A percentile compares a stretch with the other conserved stretches of the same genome.
Conservation (phyloP, 2,797 vertebrate species). For the Acrocephalus scirpaceus region DNA sequence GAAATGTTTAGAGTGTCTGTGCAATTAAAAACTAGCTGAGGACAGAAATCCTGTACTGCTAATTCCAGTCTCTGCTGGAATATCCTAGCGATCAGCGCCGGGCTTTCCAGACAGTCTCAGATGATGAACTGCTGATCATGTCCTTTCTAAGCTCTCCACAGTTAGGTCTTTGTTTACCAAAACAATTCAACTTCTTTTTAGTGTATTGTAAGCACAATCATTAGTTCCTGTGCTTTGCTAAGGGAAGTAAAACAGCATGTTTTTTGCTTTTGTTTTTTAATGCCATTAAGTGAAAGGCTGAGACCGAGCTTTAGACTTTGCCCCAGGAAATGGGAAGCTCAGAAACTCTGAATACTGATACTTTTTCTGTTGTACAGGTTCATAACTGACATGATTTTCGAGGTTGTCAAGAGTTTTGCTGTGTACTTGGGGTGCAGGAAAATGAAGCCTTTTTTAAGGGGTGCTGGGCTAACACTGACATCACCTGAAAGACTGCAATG, state of each 20-base stretch:
- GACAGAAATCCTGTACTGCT: not conserved
- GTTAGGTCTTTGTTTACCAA: not conserved
- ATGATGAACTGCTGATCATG: not conserved
- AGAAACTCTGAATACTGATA: not conserved
- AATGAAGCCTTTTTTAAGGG: not conserved
- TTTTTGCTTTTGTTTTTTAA: not conserved
- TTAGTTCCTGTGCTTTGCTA: not conserved
- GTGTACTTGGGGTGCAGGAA: not conserved
- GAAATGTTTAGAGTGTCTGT: not conserved
- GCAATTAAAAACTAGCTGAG: not conserved
- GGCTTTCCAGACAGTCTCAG: not conserved
- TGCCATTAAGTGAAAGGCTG: not conserved
- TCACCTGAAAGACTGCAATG: rapidly evolving
- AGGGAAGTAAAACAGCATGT: not conserved
- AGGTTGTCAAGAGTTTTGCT: not conserved
- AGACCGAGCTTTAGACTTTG: not conserved
- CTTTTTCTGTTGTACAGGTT: not conserved
- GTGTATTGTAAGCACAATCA: not conserved
- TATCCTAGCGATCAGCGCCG: not conserved
- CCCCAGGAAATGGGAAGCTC: not conserved
- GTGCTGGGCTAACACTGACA: not conserved
- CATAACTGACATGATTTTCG: not conserved
- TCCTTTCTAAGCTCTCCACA: not conserved
- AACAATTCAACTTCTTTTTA: not conserved
- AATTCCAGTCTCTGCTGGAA: not conserved